Base-by-base conservation (phyloP, 2,888 invertebrate genomes). In the Fragum whitleyi region DNA sequence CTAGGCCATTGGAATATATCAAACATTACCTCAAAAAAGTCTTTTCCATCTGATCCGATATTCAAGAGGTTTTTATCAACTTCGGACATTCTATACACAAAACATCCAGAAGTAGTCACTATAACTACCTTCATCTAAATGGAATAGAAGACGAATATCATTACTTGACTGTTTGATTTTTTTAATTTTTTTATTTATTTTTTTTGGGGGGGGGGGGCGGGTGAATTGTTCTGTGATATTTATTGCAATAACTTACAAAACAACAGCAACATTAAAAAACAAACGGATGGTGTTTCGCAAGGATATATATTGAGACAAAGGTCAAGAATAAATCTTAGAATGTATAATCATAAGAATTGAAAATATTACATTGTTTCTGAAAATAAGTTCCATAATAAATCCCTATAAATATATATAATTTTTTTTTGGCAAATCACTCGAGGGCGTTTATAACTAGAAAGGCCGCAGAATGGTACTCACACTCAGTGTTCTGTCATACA, bases 21-120 rank as follows among this genome's bases (percentile, higher is more conserved):
- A n/a, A 47, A 57, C 14, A 5, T 26, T 42, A 65, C 65, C 65
- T 65, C 65, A 65, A 65, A 65, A n/a, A 65, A 23, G 42, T 42
- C 42, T 26, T 65, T 39, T 23, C 42, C 65, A 14, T 23, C 3
- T 5, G 65, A 2, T 0, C 65, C 65, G 23, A 65, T n/a, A 23
- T n/a, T 23, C 11, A 65, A 36, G 0, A 65, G 14, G 26, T 65
- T 65, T 26, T 26, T 65, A 36, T 65, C 65, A 36, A 42, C n/a
- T 23, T 65, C 65, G 7, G 65, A 23, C 26, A 65, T 19, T 42
- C 65, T 39, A 36, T 65, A 65, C 23, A 65, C 65, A 42, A 42
- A 65, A 42, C 65, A 65, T 7, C 42, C 65, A 23, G 5, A 19
- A 14, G 16, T 65, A 6, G 65, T 39, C 1, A 65, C 65, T 21